phyloP scores from a whole-genome alignment of 2,888 invertebrate species.

The Caenorhabditis sp. region DNA sequence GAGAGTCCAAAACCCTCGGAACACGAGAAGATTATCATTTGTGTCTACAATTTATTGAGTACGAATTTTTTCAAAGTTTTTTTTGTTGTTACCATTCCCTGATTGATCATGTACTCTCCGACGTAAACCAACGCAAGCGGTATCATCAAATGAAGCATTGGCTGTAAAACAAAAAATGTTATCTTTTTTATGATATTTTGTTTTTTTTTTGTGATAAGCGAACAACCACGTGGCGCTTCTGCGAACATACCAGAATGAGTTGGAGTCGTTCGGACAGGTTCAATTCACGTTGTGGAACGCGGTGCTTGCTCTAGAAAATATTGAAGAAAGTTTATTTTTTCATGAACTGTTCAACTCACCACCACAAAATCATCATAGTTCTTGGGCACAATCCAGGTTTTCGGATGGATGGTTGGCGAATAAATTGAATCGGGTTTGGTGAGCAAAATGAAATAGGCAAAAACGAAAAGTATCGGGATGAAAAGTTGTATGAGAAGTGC shows the following conservation, averaged over 20 bases:
- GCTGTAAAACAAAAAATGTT: slow-evolving; percentile 49
- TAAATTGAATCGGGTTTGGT: slow-evolving; percentile 53
- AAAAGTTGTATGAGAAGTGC: slow-evolving; percentile 80
- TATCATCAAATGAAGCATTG: slow-evolving; percentile 80
- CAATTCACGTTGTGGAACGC: slow-evolving; percentile 50
- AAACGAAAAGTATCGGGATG: slow-evolving; percentile 78
- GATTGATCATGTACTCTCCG: slow-evolving; percentile 78
- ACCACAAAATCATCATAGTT: slow-evolving; percentile 35
- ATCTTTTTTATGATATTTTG: neutral
- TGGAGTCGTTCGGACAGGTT: slow-evolving; percentile 41
- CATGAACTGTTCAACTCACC: neutral
- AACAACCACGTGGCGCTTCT: no score
- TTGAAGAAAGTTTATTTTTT: no score
- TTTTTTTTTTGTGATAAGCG: neutral
- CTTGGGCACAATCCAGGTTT: slow-evolving; percentile 62
- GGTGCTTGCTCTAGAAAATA: slow-evolving; percentile 14
- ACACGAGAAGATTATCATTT: slow-evolving; percentile 66
- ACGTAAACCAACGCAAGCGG: slow-evolving; percentile 82
- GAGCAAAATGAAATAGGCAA: slow-evolving; percentile 71
- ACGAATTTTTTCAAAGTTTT: neutral
- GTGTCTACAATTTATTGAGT: slow-evolving; percentile 46
- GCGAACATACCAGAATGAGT: slow-evolving; percentile 46
- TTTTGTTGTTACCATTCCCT: slow-evolving; percentile 58
- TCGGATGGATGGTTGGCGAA: slow-evolving; percentile 44
- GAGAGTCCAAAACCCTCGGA: slow-evolving; percentile 61